Evolutionary conservation across 2,113 vertebrate species (phyloP), one percentile per base, ranked within the genome.

Genomic region (Myrmophylax atrothorax): DNA sequence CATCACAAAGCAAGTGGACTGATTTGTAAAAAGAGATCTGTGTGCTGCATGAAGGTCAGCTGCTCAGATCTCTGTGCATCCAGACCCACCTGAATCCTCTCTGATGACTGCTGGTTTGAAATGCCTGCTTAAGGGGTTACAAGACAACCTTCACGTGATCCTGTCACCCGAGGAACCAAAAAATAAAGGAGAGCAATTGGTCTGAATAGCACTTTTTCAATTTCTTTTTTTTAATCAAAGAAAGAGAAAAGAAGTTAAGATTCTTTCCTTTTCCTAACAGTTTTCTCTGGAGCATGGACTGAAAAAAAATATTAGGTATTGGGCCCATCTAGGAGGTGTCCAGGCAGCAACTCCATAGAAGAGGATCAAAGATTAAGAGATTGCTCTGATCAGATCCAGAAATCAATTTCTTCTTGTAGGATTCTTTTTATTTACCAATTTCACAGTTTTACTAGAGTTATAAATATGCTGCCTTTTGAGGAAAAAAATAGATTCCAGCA

Each of bases 361-460:
- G 19, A 78, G 19, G 15, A 94, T 77, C 38, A 93, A 91, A 95
- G 93, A 95, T 94, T 91, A 93, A 81, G 56, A 92, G 69, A 73
- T 86, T 84, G 19, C 35, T 90, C 64, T 92, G 19, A 87, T 84
- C 85, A 35, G 44, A 72, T 72, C 63, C 92, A 92, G 93, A 92
- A 96, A 94, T 90, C 75, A 90, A 78, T 93, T 89, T 63, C 68
- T 88, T 83, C 28, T 81, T 35, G 17, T 37, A 78, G 35, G 14
- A 24, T 44, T 67, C 58, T 82, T 72, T 73, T 68, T 42, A 88
- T 88, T 84, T 53, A 76, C 29, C 42, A 49, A 10, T 69, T 76
- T 55, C 73, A 50, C 50, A 56, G 28, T 70, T 90, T 89, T 82
- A 75, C 76, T 52, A 12, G 64, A 84, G 86, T 52, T 92, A 80